Base-by-base conservation (phyloP, 2,113 vertebrate genomes). In the Ifrita kowaldi region DNA sequence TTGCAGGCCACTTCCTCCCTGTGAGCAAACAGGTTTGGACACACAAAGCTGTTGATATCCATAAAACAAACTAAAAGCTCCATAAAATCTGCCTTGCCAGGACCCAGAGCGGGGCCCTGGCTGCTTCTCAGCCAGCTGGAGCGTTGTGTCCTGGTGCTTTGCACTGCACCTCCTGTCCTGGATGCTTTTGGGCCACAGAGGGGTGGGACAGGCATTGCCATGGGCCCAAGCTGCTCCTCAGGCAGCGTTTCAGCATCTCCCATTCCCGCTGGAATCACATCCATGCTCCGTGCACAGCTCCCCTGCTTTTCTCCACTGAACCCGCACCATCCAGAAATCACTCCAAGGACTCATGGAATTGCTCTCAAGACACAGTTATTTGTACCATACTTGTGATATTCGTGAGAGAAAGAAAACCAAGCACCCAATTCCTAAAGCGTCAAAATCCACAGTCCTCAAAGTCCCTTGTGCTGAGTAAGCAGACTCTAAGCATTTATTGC, bases 321-420 rank as follows among this genome's bases (percentile, higher is more conserved):
- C 35, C 39, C 14, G 2, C 52, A 11, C 7, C 41, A 11, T 20
- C 35, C 22, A 87, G 42, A 55, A 77, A 35, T 24, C 30, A 3
- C 16, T n/a, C 30, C 69, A 53, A 56, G 91, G 32, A 22, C 35
- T 41, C 1, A 0, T 3, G 33, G 84, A 52, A 60, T 3, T 37
- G n/a, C 33, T 76, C 46, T 60, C 75, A 9, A n/a, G 32, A 16
- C 16, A 17, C 2, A 20, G 47, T 12, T 59, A 39, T n/a, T 64
- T 62, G 35, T 55, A 14, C 39, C 23, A 11, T 3, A 15, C 9
- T 56, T 0, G 0, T 6, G 9, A 18, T 30, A 8, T 7, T 44
- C 3, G 0, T 6, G 2, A 50, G 28, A 26, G 62, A 16, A 17
- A 80, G 22, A 42, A 10, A 71, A 32, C 28, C 4, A 18, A 70